A percentile compares a stretch with the other conserved stretches of the same genome.
These are phyloP conservation scores for Pachydiplax longipennis DNA, from an alignment of 2,888 invertebrate genomes.

Conservation along the genomic window DNA sequence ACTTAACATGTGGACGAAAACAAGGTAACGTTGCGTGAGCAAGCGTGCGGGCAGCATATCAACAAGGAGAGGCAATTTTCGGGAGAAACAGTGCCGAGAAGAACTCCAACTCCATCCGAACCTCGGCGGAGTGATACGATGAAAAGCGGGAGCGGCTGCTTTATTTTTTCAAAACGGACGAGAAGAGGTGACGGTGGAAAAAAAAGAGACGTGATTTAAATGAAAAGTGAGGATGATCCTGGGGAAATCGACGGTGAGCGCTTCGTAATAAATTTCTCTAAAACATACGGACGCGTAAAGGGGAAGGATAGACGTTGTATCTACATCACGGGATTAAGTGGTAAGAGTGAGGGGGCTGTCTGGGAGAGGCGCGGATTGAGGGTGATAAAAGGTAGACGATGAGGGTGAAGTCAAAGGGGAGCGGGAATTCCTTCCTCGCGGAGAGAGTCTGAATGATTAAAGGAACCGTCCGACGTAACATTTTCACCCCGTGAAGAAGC, in stretches of 20 bases:
- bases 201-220: background rate
- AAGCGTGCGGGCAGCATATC: too few species aligned
- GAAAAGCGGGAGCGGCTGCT: background rate
- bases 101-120: background rate
- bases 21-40: too few species aligned
- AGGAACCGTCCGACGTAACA: background rate
- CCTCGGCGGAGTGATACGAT: background rate
- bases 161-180: background rate
- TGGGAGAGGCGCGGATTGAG: background rate
- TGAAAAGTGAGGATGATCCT: background rate
- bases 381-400: background rate
- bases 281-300: background rate
- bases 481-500: background rate
- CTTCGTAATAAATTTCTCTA: background rate
- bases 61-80: too few species aligned
- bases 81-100: too few species aligned
- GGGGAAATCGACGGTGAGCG: background rate
- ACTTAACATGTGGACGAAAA: too few species aligned
- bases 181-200: background rate
- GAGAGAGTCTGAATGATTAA: background rate
- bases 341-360: background rate
- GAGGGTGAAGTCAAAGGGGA: background rate
- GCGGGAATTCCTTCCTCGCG: background rate
- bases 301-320: background rate
- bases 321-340: background rate